Evolutionary conservation across 2,888 invertebrate species (phyloP), one percentile per base, ranked within the genome.

Genomic region (Ennomos quercinarius): DNA sequence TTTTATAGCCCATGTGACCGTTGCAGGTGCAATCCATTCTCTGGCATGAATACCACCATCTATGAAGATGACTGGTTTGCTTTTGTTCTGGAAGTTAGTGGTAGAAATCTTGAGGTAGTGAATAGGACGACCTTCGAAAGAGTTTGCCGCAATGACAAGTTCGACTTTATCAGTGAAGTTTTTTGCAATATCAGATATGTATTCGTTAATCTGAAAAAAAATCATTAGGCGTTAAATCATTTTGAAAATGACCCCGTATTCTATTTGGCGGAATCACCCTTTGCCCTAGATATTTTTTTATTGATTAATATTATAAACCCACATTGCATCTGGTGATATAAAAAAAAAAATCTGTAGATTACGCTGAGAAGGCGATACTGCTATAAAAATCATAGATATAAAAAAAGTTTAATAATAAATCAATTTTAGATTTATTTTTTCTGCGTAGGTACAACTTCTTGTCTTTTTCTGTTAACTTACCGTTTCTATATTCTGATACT

Each of bases 11-110:
- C 95, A 96, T 0, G 95, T 86, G 0, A 95, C 95, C 0, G 94
- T 90, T 1, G 95, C 93, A 0, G 95, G 94, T 0, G 96, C 93
- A 58, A 95, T 95, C 96, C 96, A 96, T 84, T 96, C 96, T 48
- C 96, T 93, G 0, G 94, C 93, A 72, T 95, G 95, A 49, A 95
- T 94, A 1, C 93, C 94, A 44, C 91, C 94, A 63, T 95, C 95
- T 17, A 95, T 88, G 64, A 95, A 83, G 67, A 95, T 92, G 1
- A 93, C 84, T 0, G 95, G 95, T 55, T 94, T 94, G 11, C 73
- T 79, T 0, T 49, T 40, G 42, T 91, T 87, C 61, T 81, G 68
- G 45, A 86, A 87, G 58, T 89, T 89, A 11, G 93, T 89, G 47
- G 86, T 92, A 8, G 95, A 95, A 45, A 95, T 93, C 74, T 94